These are phyloP conservation scores for Diachasmimorpha longicaudata DNA, from an alignment of 1,140 invertebrate genomes.

Conservation along the genomic window DNA sequence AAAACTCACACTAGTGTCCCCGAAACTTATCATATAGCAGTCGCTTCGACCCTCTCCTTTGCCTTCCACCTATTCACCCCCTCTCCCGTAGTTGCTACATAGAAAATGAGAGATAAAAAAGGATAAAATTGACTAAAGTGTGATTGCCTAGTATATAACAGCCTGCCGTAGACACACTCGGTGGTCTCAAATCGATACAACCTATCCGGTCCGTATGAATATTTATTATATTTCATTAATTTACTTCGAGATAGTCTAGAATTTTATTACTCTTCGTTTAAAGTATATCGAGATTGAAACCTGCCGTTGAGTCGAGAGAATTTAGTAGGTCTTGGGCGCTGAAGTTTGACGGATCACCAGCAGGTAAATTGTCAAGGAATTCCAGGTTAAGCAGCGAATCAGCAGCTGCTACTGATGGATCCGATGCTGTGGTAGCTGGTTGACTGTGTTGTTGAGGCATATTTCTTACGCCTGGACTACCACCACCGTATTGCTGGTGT, in stretches of 20 bases:
- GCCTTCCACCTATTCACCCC: neutral
- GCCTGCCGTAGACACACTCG: conserved; percentile 31
- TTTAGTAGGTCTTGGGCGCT: conserved; percentile 80
- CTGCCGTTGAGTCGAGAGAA: conserved; percentile 67
- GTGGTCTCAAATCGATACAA: conserved; percentile 3
- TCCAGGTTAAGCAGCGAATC: conserved; percentile 82
- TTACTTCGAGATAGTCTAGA: neutral
- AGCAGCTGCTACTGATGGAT: conserved; percentile 63
- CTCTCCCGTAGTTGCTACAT: conserved; percentile 1
- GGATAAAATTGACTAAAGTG: conserved; percentile 47
- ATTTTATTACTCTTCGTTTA: conserved; percentile 39
- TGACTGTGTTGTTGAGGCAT: conserved; percentile 52
- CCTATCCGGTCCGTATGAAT: neutral
- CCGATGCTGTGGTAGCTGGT: conserved; percentile 51
- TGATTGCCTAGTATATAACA: conserved; percentile 45
- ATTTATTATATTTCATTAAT: neutral
- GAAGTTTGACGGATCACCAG: conserved; percentile 72
- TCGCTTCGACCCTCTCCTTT: conserved; percentile 13
- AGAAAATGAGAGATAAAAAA: conserved; percentile 15
- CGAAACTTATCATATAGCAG: neutral
- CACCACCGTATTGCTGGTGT: conserved; percentile 56
- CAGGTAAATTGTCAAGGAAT: conserved; percentile 79
- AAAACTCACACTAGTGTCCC: neutral
- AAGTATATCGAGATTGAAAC: conserved; percentile 65
- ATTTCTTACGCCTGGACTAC: conserved; percentile 51